Conservation (phyloP, 1,140 invertebrate species). For the Drepana arcuata region DNA sequence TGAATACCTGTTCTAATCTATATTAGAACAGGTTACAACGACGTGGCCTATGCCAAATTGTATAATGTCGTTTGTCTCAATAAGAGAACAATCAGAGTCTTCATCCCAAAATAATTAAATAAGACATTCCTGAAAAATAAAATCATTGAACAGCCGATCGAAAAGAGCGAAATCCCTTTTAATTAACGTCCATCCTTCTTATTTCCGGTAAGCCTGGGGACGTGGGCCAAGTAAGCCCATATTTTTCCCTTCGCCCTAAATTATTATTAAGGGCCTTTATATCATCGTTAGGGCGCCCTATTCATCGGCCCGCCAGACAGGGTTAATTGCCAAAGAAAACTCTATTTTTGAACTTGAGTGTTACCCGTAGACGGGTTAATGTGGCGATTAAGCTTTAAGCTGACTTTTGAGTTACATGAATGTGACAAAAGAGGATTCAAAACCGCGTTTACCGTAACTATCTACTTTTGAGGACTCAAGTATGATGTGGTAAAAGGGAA, state of each 20-base stretch:
- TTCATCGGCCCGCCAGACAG: too few species aligned
- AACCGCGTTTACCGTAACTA: too few species aligned
- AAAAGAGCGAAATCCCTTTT: neutral
- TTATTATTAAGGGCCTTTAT: neutral
- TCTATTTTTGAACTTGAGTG: neutral
- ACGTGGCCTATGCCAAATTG: neutral
- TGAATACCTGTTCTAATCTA: neutral
- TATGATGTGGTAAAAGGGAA: too few species aligned
- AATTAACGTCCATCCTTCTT: constrained; percentile 2
- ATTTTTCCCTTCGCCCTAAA: neutral
- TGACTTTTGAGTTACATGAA: too few species aligned
- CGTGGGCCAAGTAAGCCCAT: neutral
- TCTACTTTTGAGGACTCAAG: too few species aligned
- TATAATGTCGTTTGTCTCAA: neutral
- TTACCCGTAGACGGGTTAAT: neutral
- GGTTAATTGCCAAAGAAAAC: too few species aligned
- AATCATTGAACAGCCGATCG: constrained; percentile 2
- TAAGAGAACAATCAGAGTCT: neutral
- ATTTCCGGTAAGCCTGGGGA: neutral
- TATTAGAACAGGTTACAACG: neutral
- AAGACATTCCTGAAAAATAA: neutral
- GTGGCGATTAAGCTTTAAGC: too few species aligned
- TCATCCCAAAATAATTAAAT: neutral
- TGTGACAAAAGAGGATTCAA: too few species aligned
- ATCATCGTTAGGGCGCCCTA: neutral